Conservation (phyloP, 2,797 vertebrate species). For the Oreochromis grahami region DNA sequence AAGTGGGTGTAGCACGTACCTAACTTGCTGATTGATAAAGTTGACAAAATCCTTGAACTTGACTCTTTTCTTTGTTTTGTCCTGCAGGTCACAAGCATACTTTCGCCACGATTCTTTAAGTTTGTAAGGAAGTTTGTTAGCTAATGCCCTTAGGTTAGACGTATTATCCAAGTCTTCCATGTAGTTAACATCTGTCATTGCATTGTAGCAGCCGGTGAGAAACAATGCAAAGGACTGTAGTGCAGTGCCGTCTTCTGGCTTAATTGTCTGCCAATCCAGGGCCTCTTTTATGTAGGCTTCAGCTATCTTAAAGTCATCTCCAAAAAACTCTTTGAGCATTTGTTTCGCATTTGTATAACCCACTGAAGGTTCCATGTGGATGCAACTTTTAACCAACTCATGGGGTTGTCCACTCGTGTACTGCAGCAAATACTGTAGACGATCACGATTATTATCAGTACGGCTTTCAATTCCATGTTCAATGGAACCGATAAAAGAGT, state of each 20-base stretch:
- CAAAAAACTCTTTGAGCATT: constrained; percentile 1
- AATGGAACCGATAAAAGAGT: neutral
- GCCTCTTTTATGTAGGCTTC: neutral
- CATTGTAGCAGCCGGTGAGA: neutral
- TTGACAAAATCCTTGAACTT: neutral
- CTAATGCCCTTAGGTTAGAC: neutral
- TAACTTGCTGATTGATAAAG: neutral
- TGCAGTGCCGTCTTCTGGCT: neutral
- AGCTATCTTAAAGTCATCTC: constrained; percentile 2
- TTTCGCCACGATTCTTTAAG: neutral
- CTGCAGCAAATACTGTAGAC: neutral
- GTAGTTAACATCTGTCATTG: neutral
- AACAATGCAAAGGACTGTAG: neutral
- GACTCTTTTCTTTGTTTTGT: neutral
- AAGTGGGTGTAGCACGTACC: neutral
- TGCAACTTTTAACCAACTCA: neutral
- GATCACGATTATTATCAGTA: neutral
- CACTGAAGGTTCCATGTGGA: constrained; percentile 2
- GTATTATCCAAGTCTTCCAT: constrained; percentile 10
- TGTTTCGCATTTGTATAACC: neutral
- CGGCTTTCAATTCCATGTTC: constrained; percentile 3
- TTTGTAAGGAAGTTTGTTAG: constrained; percentile 7
- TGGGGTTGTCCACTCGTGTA: constrained; percentile 14
- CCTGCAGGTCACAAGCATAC: neutral
- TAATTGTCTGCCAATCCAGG: neutral